phyloP scores from a whole-genome alignment of 1,140 invertebrate species.

The Brachionus sp. region DNA sequence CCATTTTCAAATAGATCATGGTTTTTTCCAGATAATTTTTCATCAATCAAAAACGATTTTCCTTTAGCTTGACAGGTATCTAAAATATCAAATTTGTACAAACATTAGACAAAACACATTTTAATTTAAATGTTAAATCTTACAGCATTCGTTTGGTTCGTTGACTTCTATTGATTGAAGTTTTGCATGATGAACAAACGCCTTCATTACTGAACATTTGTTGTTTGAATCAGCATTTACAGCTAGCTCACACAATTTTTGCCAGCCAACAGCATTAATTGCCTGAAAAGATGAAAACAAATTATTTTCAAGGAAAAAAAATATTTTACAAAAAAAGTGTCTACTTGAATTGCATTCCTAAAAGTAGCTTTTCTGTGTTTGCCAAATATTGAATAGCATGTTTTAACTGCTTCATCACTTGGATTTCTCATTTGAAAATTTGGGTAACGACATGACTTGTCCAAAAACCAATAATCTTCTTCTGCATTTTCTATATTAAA shows the following conservation, averaged over 20 bases:
- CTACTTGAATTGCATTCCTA: constrained; percentile 23
- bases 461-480: constrained; percentile 28
- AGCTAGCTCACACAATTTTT: constrained; percentile 17
- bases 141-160: constrained; percentile 43
- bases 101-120: not conserved
- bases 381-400: constrained; percentile 21
- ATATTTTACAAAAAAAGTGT: not conserved
- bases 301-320: no score
- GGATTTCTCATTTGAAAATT: not conserved
- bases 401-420: constrained; percentile 22
- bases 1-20: not conserved
- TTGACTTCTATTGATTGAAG: not conserved
- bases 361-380: not conserved
- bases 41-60: not conserved
- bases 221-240: not conserved
- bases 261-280: constrained; percentile 16
- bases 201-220: constrained; percentile 28
- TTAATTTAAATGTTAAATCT: not conserved
- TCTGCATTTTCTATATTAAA: not conserved
- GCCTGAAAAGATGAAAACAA: constrained; percentile 7
- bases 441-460: not conserved
- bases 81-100: not conserved
- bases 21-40: not conserved
- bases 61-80: constrained; percentile 4
- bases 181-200: constrained; percentile 25